phyloP scores from a whole-genome alignment of 2,113 vertebrate genomes.

The Odontesthes bonariensis region DNA sequence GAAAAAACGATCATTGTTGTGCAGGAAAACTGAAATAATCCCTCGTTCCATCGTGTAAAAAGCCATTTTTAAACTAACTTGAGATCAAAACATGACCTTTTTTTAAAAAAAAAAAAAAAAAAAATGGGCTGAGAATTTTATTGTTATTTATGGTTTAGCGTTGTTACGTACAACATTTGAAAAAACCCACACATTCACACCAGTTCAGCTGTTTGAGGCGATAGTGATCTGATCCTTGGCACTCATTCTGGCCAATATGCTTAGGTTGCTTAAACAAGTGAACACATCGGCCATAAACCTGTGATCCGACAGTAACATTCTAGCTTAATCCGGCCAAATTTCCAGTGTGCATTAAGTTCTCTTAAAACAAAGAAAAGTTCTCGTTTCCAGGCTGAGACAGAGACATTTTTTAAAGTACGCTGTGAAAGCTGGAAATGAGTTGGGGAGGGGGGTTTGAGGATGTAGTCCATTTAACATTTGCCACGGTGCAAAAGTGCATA shows the following conservation, averaged over 20 bases:
- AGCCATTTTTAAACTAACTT: not conserved
- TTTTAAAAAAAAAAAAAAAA: no score
- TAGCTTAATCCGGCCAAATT: not conserved
- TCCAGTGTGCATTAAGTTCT: not conserved
- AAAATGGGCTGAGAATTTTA: not conserved
- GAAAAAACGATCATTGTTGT: constrained; percentile 9
- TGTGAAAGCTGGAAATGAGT: not conserved
- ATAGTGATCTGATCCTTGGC: constrained; percentile 34
- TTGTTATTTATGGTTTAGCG: not conserved
- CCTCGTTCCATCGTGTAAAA: no score
- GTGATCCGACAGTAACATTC: not conserved
- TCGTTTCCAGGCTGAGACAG: no score
- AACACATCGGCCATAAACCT: not conserved
- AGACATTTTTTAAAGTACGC: not conserved
- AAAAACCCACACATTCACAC: not conserved
- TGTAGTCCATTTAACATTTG: constrained; percentile 31
- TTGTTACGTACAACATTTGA: not conserved
- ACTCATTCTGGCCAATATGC: constrained; percentile 7
- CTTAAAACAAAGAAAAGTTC: not conserved
- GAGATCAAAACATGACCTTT: no score
- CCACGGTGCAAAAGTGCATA: constrained; percentile 11
- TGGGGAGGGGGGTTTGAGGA: not conserved
- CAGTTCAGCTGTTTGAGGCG: constrained; percentile 17
- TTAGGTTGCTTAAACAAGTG: constrained; percentile 16
- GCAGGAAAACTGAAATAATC: not conserved